Conservation (phyloP, 1,140 invertebrate genomes). For the Bombus fervidus region DNA sequence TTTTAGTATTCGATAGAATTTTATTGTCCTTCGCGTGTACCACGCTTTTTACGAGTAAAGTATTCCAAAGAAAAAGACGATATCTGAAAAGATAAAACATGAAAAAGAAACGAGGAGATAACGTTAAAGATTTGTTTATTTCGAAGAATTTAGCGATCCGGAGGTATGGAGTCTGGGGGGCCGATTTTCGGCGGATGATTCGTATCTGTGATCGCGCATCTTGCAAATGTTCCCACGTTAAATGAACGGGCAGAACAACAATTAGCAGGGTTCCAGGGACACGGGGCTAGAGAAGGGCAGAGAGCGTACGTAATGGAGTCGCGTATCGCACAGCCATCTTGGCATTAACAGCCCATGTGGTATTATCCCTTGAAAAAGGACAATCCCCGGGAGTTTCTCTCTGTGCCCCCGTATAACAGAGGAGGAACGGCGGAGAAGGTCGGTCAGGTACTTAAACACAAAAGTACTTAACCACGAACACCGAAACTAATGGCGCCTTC, state of each 20-base stretch:
- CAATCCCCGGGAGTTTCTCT: constrained; percentile 41
- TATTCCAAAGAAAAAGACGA: too few species aligned
- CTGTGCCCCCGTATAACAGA: not conserved
- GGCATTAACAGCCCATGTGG: constrained; percentile 59
- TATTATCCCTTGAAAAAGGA: constrained; percentile 63
- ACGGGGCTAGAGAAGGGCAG: constrained; percentile 23
- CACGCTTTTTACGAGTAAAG: too few species aligned
- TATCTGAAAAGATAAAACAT: too few species aligned
- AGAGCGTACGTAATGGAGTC: constrained; percentile 58
- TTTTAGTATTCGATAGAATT: too few species aligned
- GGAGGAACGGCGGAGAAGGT: not conserved
- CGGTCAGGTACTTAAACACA: constrained; percentile 41
- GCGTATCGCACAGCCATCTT: constrained; percentile 65
- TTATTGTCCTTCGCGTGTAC: too few species aligned
- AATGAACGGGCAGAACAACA: constrained; percentile 55
- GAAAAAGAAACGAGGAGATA: too few species aligned
- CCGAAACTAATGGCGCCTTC: constrained; percentile 53
- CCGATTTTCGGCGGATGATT: constrained; percentile 19
- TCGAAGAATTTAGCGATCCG: too few species aligned
- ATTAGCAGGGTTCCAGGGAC: constrained; percentile 57
- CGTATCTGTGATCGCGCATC: constrained; percentile 35
- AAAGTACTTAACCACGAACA: constrained; percentile 50
- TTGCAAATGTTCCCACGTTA: constrained; percentile 58
- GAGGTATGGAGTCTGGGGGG: too few species aligned
- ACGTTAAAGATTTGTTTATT: too few species aligned